Evolutionary conservation across 2,888 invertebrate genomes (phyloP), one percentile per base, ranked within the genome.

Genomic region (Eulithis prunata): DNA sequence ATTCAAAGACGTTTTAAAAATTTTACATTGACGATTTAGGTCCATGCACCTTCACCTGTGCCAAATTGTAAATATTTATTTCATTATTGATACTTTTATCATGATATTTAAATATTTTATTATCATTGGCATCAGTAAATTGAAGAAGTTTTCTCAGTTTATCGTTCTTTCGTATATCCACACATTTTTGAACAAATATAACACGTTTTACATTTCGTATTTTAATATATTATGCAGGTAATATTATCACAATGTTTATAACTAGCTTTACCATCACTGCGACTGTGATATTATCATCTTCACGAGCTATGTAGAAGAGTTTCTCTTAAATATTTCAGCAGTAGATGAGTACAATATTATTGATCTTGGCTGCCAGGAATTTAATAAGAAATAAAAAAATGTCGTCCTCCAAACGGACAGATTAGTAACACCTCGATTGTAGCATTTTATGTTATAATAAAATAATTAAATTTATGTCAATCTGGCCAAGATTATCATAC

Each of bases 61-160:
- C 92, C 92, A 92, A 92, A 89, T 79, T 90, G 87, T 91, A 90
- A 86, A 90, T 90, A 90, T 86, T 83, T 61, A 46, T 85, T 87
- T 84, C 86, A 56, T 62, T 60, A 64, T 32, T 62, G 53, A 64
- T 85, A 84, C 82, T 76, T 57, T 21, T 21, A 21, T 21, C 21
- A 21, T 21, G 56, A 66, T 68, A 57, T 57, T 65, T 32, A 46
- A 32, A 56, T 43, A 43, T 61, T 60, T 58, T 36, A 53, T 41
- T 58, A 13, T 65, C 32, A 47, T 38, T 55, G 13, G 53, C 61
- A 46, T 47, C 21, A 47, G 47, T 53, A n/a, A 36, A 14, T n/a
- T 54, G 13, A 47, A 54, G 38, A 28, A 41, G n/a, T 61, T 53
- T 58, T 36, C 3, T 63, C 36, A 41, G 3, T 43, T 41, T 52